Conservation (phyloP, 2,888 invertebrate species). For the Melinaea marsaeus region DNA sequence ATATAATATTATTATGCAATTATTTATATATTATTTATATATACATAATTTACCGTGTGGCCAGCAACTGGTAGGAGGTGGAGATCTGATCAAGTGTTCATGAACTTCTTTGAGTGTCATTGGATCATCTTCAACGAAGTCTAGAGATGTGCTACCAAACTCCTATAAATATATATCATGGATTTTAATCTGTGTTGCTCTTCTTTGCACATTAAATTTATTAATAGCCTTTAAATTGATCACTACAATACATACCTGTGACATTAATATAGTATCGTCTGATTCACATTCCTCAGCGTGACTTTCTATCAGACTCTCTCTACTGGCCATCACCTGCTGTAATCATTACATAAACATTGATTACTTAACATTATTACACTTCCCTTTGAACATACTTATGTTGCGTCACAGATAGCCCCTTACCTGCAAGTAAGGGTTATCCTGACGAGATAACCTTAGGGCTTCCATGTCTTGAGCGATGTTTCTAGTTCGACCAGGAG, state of each 20-base stretch:
- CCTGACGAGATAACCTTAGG: slow-evolving; percentile 86
- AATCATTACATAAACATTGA: slow-evolving; percentile 41
- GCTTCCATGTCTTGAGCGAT: slow-evolving; percentile 92
- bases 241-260: slow-evolving; percentile 77
- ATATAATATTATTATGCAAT: no score
- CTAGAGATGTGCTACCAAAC: slow-evolving; percentile 70
- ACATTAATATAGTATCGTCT: slow-evolving; percentile 87
- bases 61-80: slow-evolving; percentile 86
- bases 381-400: not conserved
- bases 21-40: no score
- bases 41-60: slow-evolving; percentile 67
- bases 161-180: slow-evolving; percentile 52
- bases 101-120: slow-evolving; percentile 87
- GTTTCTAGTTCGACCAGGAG: slow-evolving; percentile 85
- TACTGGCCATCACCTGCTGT: slow-evolving; percentile 86
- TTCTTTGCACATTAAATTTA: not conserved
- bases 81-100: slow-evolving; percentile 89
- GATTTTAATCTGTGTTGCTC: not conserved
- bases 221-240: not conserved
- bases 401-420: not conserved
- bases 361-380: slow-evolving; percentile 14
- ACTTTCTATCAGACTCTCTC: slow-evolving; percentile 86
- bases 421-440: slow-evolving; percentile 90
- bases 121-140: slow-evolving; percentile 82
- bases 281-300: slow-evolving; percentile 84